Conservation (phyloP, 2,113 vertebrate species). For the Petrocephalus zakoni region DNA sequence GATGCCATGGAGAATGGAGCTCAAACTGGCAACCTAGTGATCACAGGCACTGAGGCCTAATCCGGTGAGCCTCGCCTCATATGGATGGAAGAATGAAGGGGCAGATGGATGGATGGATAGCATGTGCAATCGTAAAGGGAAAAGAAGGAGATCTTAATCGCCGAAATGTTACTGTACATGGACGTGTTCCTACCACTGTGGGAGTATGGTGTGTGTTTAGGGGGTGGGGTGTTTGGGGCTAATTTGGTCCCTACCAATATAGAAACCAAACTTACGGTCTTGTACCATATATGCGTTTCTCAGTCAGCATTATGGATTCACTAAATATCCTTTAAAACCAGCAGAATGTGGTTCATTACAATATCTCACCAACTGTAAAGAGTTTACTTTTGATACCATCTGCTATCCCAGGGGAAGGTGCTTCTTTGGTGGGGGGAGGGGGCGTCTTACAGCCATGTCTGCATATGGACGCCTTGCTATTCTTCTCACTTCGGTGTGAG, state of each 20-base stretch:
- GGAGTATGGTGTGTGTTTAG: neutral
- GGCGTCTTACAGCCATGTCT: slow-evolving; percentile 20
- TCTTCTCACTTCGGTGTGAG: slow-evolving; percentile 27
- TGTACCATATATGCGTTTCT: neutral
- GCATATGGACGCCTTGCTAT: slow-evolving; percentile 26
- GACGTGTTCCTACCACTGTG: neutral
- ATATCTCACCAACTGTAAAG: slow-evolving; percentile 31
- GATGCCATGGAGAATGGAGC: no score
- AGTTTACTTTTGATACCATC: slow-evolving; percentile 39
- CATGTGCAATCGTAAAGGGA: neutral
- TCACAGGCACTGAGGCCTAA: no score
- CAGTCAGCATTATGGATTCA: slow-evolving; percentile 29
- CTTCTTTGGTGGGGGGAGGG: slow-evolving; percentile 29
- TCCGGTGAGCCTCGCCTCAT: neutral
- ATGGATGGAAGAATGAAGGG: neutral
- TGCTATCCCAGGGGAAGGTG: slow-evolving; percentile 29
- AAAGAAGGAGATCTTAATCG: neutral
- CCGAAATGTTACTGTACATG: neutral
- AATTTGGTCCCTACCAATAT: neutral
- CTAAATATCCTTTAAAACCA: slow-evolving; percentile 26
- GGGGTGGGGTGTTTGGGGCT: neutral
- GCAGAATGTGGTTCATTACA: slow-evolving; percentile 33
- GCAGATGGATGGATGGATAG: neutral
- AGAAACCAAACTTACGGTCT: neutral
- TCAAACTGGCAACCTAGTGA: no score